phyloP scores from a whole-genome alignment of 2,113 vertebrate species.

The Peromyscus californicus region DNA sequence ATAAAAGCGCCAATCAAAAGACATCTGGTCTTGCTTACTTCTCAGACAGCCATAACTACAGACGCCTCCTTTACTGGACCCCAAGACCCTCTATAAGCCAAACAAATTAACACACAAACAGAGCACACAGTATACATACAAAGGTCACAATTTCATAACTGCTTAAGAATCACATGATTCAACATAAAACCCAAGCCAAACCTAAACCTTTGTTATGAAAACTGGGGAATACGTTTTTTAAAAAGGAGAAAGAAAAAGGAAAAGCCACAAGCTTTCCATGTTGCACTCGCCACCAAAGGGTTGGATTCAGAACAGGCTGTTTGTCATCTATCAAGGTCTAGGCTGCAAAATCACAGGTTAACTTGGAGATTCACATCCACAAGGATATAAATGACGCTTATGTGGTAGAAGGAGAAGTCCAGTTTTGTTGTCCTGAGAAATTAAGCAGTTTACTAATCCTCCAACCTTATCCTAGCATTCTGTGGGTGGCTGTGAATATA shows the following conservation, averaged over 20 bases:
- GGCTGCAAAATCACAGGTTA: not conserved
- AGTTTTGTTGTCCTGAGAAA: not conserved
- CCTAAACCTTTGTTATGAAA: not conserved
- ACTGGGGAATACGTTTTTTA: not conserved
- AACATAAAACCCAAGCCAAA: slow-evolving; percentile 42
- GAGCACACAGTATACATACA: not conserved
- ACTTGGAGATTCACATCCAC: not conserved
- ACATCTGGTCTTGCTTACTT: not conserved
- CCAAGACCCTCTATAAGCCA: not conserved
- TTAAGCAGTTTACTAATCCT: not conserved
- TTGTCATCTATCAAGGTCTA: not conserved
- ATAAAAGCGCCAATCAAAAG: slow-evolving; percentile 19
- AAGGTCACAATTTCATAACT: slow-evolving; percentile 41
- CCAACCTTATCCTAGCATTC: not conserved
- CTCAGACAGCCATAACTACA: not conserved
- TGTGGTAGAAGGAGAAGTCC: not conserved
- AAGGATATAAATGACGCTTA: not conserved
- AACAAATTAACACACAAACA: slow-evolving; percentile 32
- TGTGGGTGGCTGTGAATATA: not conserved
- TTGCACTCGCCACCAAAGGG: not conserved
- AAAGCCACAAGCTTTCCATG: not conserved
- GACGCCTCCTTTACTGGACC: not conserved
- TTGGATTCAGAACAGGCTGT: not conserved
- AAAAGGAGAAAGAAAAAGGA: not conserved
- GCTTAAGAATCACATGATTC: not conserved